These are phyloP conservation scores for Eupithecia vulgata DNA, from an alignment of 2,888 invertebrate genomes.

Conservation along the genomic window DNA sequence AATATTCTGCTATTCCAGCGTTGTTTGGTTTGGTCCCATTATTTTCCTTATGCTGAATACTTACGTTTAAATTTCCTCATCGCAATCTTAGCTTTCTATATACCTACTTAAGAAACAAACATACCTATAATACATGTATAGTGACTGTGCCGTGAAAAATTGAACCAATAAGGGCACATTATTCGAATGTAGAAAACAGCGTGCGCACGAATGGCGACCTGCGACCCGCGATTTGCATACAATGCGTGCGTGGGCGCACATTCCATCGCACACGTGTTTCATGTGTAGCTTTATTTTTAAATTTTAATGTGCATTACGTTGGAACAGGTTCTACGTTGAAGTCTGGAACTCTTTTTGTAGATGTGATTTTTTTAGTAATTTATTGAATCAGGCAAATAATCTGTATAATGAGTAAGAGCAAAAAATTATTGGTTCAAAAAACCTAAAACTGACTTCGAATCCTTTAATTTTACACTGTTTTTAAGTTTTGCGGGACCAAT, in stretches of 20 bases:
- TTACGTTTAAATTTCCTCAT: neutral
- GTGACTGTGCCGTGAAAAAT: slow-evolving; percentile 30
- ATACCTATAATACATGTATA: neutral
- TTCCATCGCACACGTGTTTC: slow-evolving; percentile 59
- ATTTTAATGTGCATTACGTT: slow-evolving; percentile 31
- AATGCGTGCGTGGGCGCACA: slow-evolving; percentile 78
- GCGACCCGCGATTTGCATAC: slow-evolving; percentile 83
- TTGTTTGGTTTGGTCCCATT: neutral
- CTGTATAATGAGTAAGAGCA: neutral
- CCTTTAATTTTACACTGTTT: no score
- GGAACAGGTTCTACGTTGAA: slow-evolving; percentile 35
- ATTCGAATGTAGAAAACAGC: slow-evolving; percentile 34
- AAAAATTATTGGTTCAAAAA: no score
- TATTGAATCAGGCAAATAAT: neutral
- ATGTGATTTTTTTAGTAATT: no score
- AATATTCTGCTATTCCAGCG: slow-evolving; percentile 15
- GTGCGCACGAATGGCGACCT: slow-evolving; percentile 71
- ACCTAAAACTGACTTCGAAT: no score
- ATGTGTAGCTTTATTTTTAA: slow-evolving; percentile 40
- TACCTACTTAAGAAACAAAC: neutral
- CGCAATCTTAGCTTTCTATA: neutral
- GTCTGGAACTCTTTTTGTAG: slow-evolving; percentile 14
- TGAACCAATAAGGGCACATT: slow-evolving; percentile 56
- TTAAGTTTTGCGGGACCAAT: no score
- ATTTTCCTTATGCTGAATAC: neutral